Evolutionary conservation across 2,888 invertebrate genomes (phyloP).

Genomic region (Parnassius smintheus): DNA sequence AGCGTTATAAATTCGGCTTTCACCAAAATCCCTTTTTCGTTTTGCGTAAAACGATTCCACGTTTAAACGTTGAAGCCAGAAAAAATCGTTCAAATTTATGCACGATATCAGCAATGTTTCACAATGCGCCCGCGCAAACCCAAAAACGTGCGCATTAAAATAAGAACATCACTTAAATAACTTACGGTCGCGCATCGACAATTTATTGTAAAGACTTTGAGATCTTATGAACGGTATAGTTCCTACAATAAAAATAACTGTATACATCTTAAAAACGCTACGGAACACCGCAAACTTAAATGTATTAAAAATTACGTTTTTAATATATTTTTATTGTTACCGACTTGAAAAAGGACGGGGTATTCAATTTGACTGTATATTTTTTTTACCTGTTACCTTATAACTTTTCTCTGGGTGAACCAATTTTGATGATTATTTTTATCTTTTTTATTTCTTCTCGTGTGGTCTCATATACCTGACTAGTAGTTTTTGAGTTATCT

Average conservation of each 20-base stretch:
- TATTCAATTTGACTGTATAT: too few relatives aligned
- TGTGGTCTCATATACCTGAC: too few relatives aligned
- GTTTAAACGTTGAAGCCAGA: slow-evolving; percentile 44
- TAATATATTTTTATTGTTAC: slow-evolving; percentile 3
- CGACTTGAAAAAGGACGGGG: too few relatives aligned
- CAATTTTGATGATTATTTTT: too few relatives aligned
- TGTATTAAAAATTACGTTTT: neutral
- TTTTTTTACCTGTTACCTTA: too few relatives aligned
- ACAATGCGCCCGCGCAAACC: slow-evolving; percentile 48
- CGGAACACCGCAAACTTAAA: neutral
- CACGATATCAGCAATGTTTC: slow-evolving; percentile 50
- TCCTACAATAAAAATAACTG: slow-evolving; percentile 25
- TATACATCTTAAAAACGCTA: slow-evolving; percentile 6
- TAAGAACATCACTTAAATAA: slow-evolving; percentile 58
- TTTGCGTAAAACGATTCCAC: slow-evolving; percentile 49
- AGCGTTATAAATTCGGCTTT: slow-evolving; percentile 44
- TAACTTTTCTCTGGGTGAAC: too few relatives aligned
- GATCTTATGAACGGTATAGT: slow-evolving; percentile 27
- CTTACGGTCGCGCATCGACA: slow-evolving; percentile 49
- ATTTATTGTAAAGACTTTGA: slow-evolving; percentile 50
- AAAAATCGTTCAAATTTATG: slow-evolving; percentile 56
- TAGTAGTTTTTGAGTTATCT: too few relatives aligned
- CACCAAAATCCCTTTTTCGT: slow-evolving; percentile 43
- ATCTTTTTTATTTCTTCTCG: too few relatives aligned
- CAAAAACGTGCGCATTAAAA: slow-evolving; percentile 54